Evolutionary conservation across 2,113 vertebrate species (phyloP).

Genomic region (Cynoglossus semilaevis): DNA sequence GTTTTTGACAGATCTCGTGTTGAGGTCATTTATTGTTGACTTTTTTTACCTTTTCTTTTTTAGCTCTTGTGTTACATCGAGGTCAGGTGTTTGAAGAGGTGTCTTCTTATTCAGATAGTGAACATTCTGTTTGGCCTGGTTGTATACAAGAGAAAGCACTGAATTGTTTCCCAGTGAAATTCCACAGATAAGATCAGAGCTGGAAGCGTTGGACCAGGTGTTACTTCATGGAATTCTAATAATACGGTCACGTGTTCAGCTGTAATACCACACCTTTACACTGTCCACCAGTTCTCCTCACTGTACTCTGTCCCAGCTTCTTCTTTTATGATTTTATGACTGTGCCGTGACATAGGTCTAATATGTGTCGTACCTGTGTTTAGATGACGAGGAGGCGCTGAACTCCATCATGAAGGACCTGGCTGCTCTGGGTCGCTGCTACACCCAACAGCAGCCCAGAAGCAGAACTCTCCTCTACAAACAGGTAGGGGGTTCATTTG

Average conservation of each 20-base stretch:
- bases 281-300: too few species aligned
- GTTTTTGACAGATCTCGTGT: too few species aligned
- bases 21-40: too few species aligned
- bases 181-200: slow-evolving; percentile 25
- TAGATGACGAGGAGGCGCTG: slow-evolving; percentile 89
- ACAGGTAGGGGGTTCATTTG: slow-evolving; percentile 73
- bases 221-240: slow-evolving; percentile 6
- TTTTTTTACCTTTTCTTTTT: too few species aligned
- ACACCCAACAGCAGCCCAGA: slow-evolving; percentile 81
- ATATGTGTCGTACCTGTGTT: slow-evolving; percentile 25
- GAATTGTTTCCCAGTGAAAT: slow-evolving; percentile 31
- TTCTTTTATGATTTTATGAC: neutral
- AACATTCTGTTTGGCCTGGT: neutral
- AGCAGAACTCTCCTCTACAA: slow-evolving; percentile 77
- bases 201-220: slow-evolving; percentile 48
- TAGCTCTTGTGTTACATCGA: too few species aligned
- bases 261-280: too few species aligned
- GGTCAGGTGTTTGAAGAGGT: too few species aligned
- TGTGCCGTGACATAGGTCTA: too few species aligned
- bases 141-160: neutral
- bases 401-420: slow-evolving; percentile 94
- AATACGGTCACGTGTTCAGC: too few species aligned
- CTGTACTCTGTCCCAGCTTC: neutral
- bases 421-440: slow-evolving; percentile 84
- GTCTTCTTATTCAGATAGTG: too few species aligned